Evolutionary conservation across 2,797 vertebrate genomes (phyloP).

Genomic region (Capromys pilorides): DNA sequence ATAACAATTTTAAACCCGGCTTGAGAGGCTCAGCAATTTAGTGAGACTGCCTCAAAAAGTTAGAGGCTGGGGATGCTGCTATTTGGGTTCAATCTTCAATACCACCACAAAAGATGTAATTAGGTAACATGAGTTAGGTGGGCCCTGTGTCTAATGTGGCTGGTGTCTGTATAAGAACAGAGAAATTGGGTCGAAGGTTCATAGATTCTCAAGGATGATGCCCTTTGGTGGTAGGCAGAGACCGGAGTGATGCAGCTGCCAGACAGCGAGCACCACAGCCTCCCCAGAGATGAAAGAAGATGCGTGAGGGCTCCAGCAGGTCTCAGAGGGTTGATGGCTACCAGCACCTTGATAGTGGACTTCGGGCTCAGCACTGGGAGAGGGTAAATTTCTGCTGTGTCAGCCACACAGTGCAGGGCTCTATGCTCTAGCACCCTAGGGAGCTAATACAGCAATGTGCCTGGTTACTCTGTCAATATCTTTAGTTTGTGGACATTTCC

Average conservation of each 20-base stretch:
- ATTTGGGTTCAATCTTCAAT: background rate
- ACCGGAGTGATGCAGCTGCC: accelerated
- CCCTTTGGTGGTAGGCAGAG: background rate
- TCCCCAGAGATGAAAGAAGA: background rate
- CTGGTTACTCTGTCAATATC: background rate
- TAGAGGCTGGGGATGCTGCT: background rate
- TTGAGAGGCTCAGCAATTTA: background rate
- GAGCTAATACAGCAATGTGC: background rate
- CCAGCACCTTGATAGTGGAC: background rate
- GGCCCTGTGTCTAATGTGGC: background rate
- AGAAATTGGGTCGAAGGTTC: background rate
- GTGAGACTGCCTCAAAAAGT: background rate
- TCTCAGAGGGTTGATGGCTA: background rate
- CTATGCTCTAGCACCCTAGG: background rate
- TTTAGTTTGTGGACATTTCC: background rate
- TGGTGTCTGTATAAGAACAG: background rate
- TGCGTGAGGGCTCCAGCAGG: too few species aligned
- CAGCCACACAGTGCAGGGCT: background rate
- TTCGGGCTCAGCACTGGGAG: background rate
- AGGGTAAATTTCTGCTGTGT: background rate
- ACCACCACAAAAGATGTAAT: background rate
- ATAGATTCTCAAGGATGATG: background rate
- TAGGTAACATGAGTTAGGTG: background rate
- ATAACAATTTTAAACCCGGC: background rate
- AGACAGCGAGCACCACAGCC: background rate